Evolutionary conservation across 2,888 invertebrate species (phyloP), one percentile per base, ranked within the genome.

Genomic region (Thymelicus acteon): DNA sequence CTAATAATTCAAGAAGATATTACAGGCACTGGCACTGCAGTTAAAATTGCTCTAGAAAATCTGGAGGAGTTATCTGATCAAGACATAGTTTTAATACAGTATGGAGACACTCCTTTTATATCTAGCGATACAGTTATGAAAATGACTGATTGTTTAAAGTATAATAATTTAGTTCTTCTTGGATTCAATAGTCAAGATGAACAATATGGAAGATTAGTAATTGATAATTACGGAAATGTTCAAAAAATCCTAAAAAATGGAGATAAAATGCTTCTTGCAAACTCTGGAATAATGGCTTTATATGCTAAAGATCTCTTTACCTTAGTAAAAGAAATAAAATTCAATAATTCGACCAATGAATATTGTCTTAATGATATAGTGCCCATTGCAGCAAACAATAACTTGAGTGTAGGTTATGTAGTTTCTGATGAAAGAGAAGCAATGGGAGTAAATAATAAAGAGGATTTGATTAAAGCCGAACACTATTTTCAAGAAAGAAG

Each of bases 1-100:
- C 47, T 47, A 47, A 47, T 47, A 47, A 47, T 47, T 47, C 47
- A 47, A 47, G 47, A 47, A 47, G 47, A 47, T 47, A 47, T 47
- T 47, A 47, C 47, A 47, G 47, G 47, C 47, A 47, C 47, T 47
- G 47, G 47, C 47, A 47, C 47, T 47, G 47, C 47, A 47, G 47
- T 47, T 47, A 47, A 47, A 47, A 47, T 47, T 47, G 47, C 47
- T 47, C 47, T 47, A 47, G 47, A 47, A 47, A 47, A 47, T 47
- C 47, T 47, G 47, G 47, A 47, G 47, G 47, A 47, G 47, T 47
- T 47, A 47, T 47, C 47, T 47, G 47, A 47, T 47, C 47, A 47
- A 47, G 47, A 47, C 47, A 47, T 47, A 47, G 47, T 47, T 47
- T 47, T 47, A 47, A 47, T 47, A 47, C 47, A 47, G 47, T 47